These are phyloP conservation scores for Poicephalus gulielmi DNA, from an alignment of 2,113 vertebrate genomes.

Conservation along the genomic window DNA sequence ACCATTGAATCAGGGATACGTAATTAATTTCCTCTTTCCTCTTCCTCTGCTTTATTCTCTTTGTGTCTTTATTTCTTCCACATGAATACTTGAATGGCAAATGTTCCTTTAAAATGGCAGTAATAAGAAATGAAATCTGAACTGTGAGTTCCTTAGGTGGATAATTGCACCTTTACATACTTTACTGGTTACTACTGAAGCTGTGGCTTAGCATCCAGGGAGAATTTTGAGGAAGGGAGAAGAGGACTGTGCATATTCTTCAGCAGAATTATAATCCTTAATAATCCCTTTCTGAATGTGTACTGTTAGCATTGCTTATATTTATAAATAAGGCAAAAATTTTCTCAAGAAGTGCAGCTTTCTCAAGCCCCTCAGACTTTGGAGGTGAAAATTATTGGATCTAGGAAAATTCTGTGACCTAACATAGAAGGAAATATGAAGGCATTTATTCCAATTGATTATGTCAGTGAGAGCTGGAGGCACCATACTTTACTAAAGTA, in stretches of 20 bases:
- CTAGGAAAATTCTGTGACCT: not conserved
- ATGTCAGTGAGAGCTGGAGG: not conserved
- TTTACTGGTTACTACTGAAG: not conserved
- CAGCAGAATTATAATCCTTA: not conserved
- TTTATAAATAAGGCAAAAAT: not conserved
- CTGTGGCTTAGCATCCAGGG: not conserved
- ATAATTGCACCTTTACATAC: not conserved
- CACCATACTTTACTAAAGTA: not conserved
- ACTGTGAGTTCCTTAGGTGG: not conserved
- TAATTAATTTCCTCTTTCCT: not conserved
- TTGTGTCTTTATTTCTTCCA: not conserved
- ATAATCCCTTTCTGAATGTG: not conserved
- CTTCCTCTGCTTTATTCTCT: not conserved
- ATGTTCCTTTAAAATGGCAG: not conserved
- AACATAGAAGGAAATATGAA: not conserved
- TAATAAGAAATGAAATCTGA: not conserved
- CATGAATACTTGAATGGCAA: not conserved
- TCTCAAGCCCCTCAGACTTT: not conserved
- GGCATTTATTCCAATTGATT: not conserved
- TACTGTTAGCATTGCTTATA: not conserved
- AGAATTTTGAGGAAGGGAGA: not conserved
- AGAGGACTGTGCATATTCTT: not conserved
- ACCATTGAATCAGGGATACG: not conserved
- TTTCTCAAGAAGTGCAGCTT: not conserved
- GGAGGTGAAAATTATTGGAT: not conserved